These are phyloP conservation scores for Stichopus chloronotus DNA, from an alignment of 35 echinoderm and acorn worm species.

Conservation along the genomic window DNA sequence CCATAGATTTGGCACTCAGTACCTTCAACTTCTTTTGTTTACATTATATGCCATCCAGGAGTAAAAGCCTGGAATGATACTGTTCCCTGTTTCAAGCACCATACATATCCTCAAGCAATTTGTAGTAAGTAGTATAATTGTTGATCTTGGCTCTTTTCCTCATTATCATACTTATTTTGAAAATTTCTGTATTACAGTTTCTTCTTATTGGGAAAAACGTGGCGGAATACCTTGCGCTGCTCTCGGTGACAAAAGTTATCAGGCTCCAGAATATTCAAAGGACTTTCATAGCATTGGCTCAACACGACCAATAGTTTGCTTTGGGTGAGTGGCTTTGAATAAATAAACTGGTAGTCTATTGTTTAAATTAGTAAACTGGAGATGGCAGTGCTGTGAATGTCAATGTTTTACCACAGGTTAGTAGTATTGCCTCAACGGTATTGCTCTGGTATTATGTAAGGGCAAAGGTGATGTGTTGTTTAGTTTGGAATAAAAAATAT, in stretches of 20 bases:
- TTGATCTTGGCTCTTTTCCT: no score
- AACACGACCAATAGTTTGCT: conserved; percentile 88
- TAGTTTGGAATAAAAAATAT: no score
- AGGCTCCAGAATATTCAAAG: conserved; percentile 84
- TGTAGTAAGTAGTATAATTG: no score
- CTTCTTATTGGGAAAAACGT: conserved; percentile 71
- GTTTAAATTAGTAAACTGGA: not conserved
- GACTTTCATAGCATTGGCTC: conserved; percentile 87
- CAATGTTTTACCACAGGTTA: not conserved
- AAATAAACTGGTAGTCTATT: not conserved
- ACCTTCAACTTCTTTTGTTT: no score
- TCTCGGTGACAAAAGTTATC: conserved; percentile 92
- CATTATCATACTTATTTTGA: no score
- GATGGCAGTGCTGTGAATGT: not conserved
- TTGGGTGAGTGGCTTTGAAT: conserved; percentile 80
- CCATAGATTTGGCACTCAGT: no score
- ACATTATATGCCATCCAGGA: no score
- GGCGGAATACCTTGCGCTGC: conserved; percentile 75
- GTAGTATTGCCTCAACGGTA: not conserved
- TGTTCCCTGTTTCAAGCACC: no score
- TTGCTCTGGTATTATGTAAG: no score
- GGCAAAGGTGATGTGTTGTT: no score
- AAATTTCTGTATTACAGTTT: not conserved
- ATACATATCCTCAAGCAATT: no score
- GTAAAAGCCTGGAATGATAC: no score